Conservation (phyloP, 2,113 vertebrate species). For the Gallinago paraguaiae region DNA sequence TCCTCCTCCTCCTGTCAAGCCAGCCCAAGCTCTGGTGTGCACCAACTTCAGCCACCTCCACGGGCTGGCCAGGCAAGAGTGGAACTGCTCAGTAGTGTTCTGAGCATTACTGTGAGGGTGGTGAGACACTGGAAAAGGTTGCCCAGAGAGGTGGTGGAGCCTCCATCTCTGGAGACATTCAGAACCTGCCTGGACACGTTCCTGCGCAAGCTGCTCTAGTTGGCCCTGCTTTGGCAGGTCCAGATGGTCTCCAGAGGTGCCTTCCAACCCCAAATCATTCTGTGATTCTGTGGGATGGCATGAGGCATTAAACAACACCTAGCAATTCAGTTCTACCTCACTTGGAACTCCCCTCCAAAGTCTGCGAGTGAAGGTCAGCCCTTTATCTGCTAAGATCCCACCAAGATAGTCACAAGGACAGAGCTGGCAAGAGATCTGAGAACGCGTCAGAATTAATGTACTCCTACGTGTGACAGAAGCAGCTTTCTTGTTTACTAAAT, state of each 20-base stretch:
- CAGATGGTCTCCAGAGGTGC: too few species aligned
- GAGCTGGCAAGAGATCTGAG: background rate
- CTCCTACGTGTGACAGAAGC: background rate
- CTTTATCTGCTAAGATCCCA: background rate
- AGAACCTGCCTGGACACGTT: too few species aligned
- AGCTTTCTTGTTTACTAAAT: background rate
- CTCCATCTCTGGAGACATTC: too few species aligned
- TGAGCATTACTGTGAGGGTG: too few species aligned
- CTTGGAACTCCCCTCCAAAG: background rate
- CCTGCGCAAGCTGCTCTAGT: too few species aligned
- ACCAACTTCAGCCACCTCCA: background rate
- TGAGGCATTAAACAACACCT: background rate
- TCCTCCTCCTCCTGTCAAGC: background rate
- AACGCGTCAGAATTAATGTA: accelerated
- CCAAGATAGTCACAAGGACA: background rate
- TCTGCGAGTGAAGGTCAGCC: background rate
- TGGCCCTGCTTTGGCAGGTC: too few species aligned
- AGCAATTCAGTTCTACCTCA: background rate
- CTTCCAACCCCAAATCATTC: too few species aligned
- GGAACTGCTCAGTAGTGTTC: background rate
- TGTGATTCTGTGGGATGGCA: background rate
- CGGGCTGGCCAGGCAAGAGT: background rate
- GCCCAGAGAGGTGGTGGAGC: too few species aligned
- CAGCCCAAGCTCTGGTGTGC: background rate
- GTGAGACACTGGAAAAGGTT: too few species aligned